These are phyloP conservation scores for cat (Felis catus) DNA, from an alignment of 2,113 vertebrate species.

Conservation along the genomic window F.catus_Fca126_mat1.0 CM031413.1:156222001-156222500, in stretches of 20 bases:
- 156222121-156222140: not conserved
- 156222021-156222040: not conserved
- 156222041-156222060: too few species aligned
- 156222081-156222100: not conserved
- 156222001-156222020: not conserved
- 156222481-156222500: slow-evolving; percentile 68
- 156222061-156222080: not conserved
- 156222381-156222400: not conserved
- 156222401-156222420: slow-evolving; percentile 35
- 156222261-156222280: not conserved
- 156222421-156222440: slow-evolving; percentile 18
- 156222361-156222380: slow-evolving; percentile 33
- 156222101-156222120: not conserved
- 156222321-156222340: not conserved
- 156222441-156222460: slow-evolving; percentile 46
- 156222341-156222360: slow-evolving; percentile 31
- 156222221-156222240: not conserved
- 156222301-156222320: not conserved
- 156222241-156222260: not conserved
- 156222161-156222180: not conserved
- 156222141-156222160: not conserved
- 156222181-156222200: not conserved
- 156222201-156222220: not conserved
- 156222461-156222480: slow-evolving; percentile 46
- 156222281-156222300: not conserved